Evolutionary conservation across 2,888 invertebrate species (phyloP), one percentile per base, ranked within the genome.

Genomic region (Harmothoe impar): DNA sequence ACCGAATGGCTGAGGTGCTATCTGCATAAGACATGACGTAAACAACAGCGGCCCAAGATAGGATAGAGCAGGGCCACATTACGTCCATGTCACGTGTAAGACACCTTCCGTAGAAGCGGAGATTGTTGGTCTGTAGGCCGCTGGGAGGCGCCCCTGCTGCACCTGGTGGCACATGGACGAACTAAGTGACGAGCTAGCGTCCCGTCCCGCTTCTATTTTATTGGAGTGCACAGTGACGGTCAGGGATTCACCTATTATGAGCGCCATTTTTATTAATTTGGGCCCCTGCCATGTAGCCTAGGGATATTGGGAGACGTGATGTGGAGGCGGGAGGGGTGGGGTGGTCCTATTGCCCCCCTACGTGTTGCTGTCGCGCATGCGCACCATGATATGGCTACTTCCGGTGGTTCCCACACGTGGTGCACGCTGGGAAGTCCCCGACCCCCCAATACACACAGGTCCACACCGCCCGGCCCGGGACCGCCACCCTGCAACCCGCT

Each of bases 241-340:
- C 81, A 35, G 81, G 81, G 81, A 81, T 81, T 81, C 33, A 43
- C 35, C 81, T 35, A 81, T 81, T 35, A 33, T 35, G 81, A 33
- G 81, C 43, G 81, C 81, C 35, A 81, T 81, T 81, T 81, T 81
- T 81, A 81, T 81, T 81, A 81, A 81, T 81, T 81, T 81, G 81
- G 81, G 81, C 12, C 5, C 29, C 29, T 31, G 77, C 77, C 77
- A 77, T 77, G 77, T 77, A 77, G 77, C 77, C 31, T 17, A 31
- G 77, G 77, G 77, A 29, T 77, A 77, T 77, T 77, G 77, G 25
- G 31, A 25, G 77, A n/a, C 17, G 77, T 17, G 7, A 77, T 5
- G 29, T n/a, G 29, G 77, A 7, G 25, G 25, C 29, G 5, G 20
- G 25, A n/a, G 3, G 77, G 77, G 77, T 7, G 29, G 77, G 25